Base-by-base conservation (phyloP, 2,888 invertebrate genomes). In the Mesoligia furuncula region DNA sequence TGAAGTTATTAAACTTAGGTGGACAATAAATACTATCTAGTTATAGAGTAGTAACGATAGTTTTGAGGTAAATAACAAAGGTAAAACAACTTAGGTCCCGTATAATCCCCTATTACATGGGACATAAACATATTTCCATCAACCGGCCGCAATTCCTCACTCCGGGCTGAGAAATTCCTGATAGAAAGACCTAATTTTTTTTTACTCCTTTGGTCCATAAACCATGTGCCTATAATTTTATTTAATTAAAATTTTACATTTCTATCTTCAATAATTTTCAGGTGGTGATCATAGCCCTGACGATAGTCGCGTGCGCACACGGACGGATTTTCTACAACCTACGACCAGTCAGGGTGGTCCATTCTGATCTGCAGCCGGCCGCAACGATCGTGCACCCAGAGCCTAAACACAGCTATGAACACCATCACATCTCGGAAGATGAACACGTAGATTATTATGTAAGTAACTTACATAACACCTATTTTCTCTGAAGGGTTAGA, bases 401-500 rank as follows among this genome's bases (percentile, higher is more conserved):
- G 77, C 94, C 93, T 0, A 89, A 93, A 8, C 84, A 92, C 7
- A 92, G 91, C 64, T 94, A 90, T 65, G 94, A 94, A 20, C 94
- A 94, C 73, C 95, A 95, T 76, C 94, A 95, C 83, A 92, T 95
- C 77, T 91, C 94, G 1, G 96, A 96, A 31, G 96, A 97, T 74
- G 97, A 97, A 87, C 97, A 97, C 88, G 97, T 97, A 36, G 97
- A 97, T 90, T 97, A 97, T 91, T 97, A 97, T 93, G 97, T 97
- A 91, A 97, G 97, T 96, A 62, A 36, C 36, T 36, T 24, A 61
- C 8, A 1, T 8, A 1, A 61, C 8, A 15, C 17, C 4, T 31
- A 61, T 59, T 27, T 59, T 15, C 6, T n/a, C n/a, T 13, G 48
- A 42, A 57, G n/a, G n/a, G 57, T n/a, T 57, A n/a, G 6, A n/a